Evolutionary conservation across 2,888 invertebrate genomes (phyloP).

Genomic region (Melinaea marsaeus): DNA sequence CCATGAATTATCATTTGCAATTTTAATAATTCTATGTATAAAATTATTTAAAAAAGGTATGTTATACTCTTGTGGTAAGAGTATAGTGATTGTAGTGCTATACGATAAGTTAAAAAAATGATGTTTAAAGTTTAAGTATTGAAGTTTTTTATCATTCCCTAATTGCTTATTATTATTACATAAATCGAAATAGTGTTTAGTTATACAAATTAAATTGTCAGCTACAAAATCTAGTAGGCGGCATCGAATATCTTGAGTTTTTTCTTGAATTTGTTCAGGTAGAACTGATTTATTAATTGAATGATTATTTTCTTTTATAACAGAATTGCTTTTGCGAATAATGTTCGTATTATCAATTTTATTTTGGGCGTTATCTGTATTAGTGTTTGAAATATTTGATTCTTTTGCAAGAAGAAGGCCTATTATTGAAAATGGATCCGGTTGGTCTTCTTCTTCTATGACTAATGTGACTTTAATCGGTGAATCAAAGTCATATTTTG

Average conservation of each 20-base stretch:
- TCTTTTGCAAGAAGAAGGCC: background rate
- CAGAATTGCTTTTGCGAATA: background rate
- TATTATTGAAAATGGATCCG: conserved; percentile 7
- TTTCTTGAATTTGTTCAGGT: background rate
- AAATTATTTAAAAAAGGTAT: conserved; percentile 37
- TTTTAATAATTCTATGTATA: conserved; percentile 32
- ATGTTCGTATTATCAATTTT: background rate
- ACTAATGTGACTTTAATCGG: conserved; percentile 17
- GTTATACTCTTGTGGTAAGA: conserved; percentile 45
- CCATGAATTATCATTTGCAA: conserved; percentile 10
- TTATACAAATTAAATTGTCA: conserved; percentile 26
- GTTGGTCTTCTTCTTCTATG: conserved; percentile 16
- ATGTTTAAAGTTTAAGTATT: conserved; percentile 28
- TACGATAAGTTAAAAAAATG: conserved; percentile 44
- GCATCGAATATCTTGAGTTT: background rate
- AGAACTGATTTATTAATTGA: background rate
- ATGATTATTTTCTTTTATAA: background rate
- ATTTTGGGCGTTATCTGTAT: background rate
- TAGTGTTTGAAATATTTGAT: background rate
- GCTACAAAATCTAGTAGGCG: conserved; percentile 18
- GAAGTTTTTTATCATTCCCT: background rate
- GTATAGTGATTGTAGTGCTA: conserved; percentile 35
- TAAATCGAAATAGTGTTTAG: conserved; percentile 9
- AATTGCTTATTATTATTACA: background rate
- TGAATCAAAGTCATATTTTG: conserved; percentile 16